Base-by-base conservation (phyloP, 2,888 invertebrate genomes). In the Limnephilus auricula region DNA sequence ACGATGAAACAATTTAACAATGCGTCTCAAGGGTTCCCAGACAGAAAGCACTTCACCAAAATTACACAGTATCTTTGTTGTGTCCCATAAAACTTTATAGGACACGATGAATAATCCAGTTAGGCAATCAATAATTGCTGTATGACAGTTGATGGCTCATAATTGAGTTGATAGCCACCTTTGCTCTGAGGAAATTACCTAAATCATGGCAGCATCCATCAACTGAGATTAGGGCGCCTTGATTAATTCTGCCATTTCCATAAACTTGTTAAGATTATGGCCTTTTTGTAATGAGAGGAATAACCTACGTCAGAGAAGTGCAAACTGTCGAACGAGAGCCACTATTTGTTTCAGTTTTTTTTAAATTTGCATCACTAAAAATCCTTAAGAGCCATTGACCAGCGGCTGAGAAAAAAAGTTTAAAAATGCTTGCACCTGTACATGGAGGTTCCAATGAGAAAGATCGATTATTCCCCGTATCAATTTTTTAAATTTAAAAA, bases 191-290 rank as follows among this genome's bases (percentile, higher is more conserved):
- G 25, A 37, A 84, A 37, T 37, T 84, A 37, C 84, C 84, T n/a
- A 37, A 84, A 84, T 84, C n/a, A 84, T 84, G 84, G 37, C 40
- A 25, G 34, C 84, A n/a, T 84, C 84, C 37, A 84, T 84, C 13
- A 84, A 84, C 32, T 84, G 37, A 84, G 84, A 84, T 84, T 84
- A 84, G 84, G 32, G 80, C 34, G n/a, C 25, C 84, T 40, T 84
- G 84, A 84, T 84, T 40, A 84, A 84, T 84, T 32, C 31, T 40
- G 37, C 12, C 37, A 84, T 84, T 5, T 32, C n/a, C 34, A 84
- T 84, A 84, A 84, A 84, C 65, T 65, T 65, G 34, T 37, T 31
- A 37, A 84, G 32, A 84, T 84, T 37, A 84, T 25, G 13, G 84
- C n/a, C 34, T 40, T 84, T 84, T 37, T 25, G 84, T 32, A 84